Conservation (phyloP, 2,888 invertebrate species). For the Hermaeophaga mercurialis region DNA sequence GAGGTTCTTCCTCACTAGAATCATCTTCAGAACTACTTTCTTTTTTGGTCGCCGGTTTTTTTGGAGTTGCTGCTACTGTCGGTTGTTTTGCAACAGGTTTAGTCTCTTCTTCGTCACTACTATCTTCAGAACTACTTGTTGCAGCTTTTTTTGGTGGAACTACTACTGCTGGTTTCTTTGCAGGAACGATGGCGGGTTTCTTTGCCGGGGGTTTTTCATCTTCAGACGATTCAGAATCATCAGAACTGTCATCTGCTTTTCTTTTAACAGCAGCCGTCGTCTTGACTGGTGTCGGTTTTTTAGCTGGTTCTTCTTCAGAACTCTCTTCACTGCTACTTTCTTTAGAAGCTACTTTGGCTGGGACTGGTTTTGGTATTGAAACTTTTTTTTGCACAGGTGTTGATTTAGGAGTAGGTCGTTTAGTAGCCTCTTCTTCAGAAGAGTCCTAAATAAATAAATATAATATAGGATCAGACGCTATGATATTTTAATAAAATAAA, state of each 20-base stretch:
- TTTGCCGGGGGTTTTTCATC: constrained; percentile 32
- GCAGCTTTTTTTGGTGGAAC: constrained; percentile 22
- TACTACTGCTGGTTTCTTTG: constrained; percentile 20
- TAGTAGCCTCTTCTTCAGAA: constrained; percentile 16
- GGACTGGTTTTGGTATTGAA: constrained; percentile 5
- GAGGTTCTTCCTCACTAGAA: constrained; percentile 47
- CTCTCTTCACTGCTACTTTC: constrained; percentile 39
- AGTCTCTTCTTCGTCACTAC: constrained; percentile 17
- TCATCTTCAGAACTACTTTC: constrained; percentile 54
- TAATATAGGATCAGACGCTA: no score
- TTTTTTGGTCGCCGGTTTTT: constrained; percentile 37
- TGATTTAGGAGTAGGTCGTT: constrained; percentile 21
- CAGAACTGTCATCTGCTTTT: constrained; percentile 34
- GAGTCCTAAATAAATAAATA: constrained; percentile 18
- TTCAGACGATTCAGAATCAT: constrained; percentile 33
- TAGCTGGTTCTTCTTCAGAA: constrained; percentile 37
- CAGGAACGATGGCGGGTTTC: constrained; percentile 16
- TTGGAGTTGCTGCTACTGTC: constrained; percentile 13
- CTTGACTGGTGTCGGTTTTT: constrained; percentile 27
- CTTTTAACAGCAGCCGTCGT: constrained; percentile 14
- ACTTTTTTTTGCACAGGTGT: no score
- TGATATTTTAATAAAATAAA: no score
- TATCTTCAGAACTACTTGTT: constrained; percentile 26
- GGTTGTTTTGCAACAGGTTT: constrained; percentile 36
- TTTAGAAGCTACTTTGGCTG: constrained; percentile 22